These are phyloP conservation scores for Troilus luridus DNA, from an alignment of 2,888 invertebrate species.

Conservation along the genomic window DNA sequence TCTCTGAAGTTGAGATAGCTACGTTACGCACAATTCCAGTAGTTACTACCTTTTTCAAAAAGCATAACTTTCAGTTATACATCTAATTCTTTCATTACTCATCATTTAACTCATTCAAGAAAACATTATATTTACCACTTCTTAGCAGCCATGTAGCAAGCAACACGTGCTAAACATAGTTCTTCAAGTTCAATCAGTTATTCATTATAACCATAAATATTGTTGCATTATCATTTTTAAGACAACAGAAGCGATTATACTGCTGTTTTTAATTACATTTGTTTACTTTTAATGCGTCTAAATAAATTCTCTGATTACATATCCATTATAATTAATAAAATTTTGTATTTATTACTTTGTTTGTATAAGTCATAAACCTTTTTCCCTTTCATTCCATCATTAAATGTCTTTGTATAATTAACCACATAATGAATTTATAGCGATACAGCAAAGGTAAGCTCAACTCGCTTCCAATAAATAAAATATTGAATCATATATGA, in stretches of 20 bases:
- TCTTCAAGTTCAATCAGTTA: not conserved
- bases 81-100: constrained; percentile 16
- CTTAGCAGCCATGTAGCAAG: not conserved
- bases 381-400: not conserved
- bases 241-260: not conserved
- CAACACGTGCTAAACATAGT: not conserved
- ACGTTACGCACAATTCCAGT: not conserved
- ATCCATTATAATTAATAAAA: constrained; percentile 38
- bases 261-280: not conserved
- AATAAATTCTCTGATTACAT: not conserved
- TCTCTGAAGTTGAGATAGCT: constrained; percentile 10
- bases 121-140: constrained; percentile 5
- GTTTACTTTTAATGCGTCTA: not conserved
- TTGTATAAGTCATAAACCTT: not conserved
- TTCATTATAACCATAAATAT: not conserved
- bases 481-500: not conserved
- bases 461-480: not conserved
- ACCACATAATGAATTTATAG: not conserved
- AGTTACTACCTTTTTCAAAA: not conserved
- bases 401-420: constrained; percentile 2
- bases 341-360: not conserved
- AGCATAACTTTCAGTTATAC: not conserved
- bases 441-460: not conserved
- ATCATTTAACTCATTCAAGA: not conserved
- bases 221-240: constrained; percentile 4